These are phyloP conservation scores for Saturnia japonica DNA, from an alignment of 2,888 invertebrate species.

Conservation along the genomic window DNA sequence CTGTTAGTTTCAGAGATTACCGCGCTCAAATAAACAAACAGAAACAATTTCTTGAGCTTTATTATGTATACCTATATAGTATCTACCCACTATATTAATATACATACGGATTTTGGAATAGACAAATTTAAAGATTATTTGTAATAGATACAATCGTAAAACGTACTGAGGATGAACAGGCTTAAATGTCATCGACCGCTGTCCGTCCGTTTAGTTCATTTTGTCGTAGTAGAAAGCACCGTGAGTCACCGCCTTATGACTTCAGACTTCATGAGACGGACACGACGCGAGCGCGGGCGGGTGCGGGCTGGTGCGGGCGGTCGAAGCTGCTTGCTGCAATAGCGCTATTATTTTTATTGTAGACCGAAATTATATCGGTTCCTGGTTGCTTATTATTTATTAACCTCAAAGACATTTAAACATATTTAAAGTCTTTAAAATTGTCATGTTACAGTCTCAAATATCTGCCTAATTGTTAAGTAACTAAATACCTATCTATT, in stretches of 20 bases:
- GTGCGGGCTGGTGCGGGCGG: conserved; percentile 15
- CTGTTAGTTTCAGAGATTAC: too few relatives aligned
- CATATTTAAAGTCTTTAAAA: not conserved
- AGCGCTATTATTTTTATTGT: conserved; percentile 28
- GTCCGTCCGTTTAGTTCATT: conserved; percentile 28
- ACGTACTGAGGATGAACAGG: conserved; percentile 29
- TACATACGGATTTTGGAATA: not conserved
- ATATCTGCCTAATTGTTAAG: not conserved
- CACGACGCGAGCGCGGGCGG: conserved; percentile 28
- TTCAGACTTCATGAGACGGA: conserved; percentile 20
- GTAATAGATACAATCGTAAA: not conserved
- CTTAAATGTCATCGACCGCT: conserved; percentile 44
- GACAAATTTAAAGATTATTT: not conserved
- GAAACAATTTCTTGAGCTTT: too few relatives aligned
- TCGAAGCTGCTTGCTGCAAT: conserved; percentile 50
- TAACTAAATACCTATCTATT: not conserved
- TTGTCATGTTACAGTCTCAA: not conserved
- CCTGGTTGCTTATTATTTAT: conserved; percentile 13
- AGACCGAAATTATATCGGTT: not conserved
- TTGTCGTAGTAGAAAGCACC: conserved; percentile 47
- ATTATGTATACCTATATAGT: too few relatives aligned
- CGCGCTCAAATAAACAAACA: too few relatives aligned
- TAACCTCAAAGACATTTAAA: not conserved
- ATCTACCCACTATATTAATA: too few relatives aligned
- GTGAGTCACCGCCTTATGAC: conserved; percentile 47